These are phyloP conservation scores for Lycia hirtaria DNA, from an alignment of 2,888 invertebrate genomes.

Conservation along the genomic window DNA sequence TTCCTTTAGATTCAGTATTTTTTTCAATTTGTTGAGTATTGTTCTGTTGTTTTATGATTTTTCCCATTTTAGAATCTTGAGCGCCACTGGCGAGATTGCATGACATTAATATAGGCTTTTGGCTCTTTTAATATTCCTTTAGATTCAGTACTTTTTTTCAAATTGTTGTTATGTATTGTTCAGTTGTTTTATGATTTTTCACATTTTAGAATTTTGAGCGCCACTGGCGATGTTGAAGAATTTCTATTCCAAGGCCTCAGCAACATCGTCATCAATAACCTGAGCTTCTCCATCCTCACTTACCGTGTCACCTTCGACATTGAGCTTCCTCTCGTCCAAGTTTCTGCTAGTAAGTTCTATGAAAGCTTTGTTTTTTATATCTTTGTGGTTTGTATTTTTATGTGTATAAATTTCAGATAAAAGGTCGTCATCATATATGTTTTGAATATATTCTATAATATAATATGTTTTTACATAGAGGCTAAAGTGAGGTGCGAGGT, in stretches of 20 bases:
- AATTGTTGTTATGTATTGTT: too few species aligned
- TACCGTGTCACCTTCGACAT: constrained; percentile 57
- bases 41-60: background rate
- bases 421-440: too few species aligned
- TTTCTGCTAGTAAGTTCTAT: constrained; percentile 51
- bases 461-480: too few species aligned
- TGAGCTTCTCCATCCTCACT: constrained; percentile 50
- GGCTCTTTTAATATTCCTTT: too few species aligned
- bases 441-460: too few species aligned
- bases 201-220: constrained; percentile 54
- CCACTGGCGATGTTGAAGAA: constrained; percentile 42
- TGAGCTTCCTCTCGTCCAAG: constrained; percentile 53
- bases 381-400: too few species aligned
- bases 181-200: background rate
- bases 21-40: background rate
- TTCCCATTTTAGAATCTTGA: constrained; percentile 53
- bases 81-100: constrained; percentile 38
- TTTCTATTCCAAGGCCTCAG: constrained; percentile 57
- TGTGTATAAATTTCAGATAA: too few species aligned
- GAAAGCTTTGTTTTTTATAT: background rate
- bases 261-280: constrained; percentile 58
- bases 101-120: too few species aligned
- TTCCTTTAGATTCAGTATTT: too few species aligned
- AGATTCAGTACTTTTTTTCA: too few species aligned
- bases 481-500: too few species aligned